Conservation (phyloP, 2,797 vertebrate species). For the Corythornis leucogaster region DNA sequence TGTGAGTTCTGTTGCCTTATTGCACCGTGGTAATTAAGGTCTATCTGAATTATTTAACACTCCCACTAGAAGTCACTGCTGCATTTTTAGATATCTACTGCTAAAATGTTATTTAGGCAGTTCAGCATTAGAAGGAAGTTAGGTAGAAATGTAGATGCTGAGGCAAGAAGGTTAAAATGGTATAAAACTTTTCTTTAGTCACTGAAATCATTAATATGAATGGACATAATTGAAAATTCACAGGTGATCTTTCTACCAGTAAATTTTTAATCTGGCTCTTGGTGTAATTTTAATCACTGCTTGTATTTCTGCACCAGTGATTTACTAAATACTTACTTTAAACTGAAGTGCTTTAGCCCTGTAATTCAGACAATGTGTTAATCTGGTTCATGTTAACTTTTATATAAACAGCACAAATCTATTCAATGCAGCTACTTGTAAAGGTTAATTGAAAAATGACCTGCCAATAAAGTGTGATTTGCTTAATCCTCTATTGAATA, state of each 20-base stretch:
- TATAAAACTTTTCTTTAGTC: neutral
- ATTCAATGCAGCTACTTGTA: neutral
- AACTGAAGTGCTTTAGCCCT: neutral
- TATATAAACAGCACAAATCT: neutral
- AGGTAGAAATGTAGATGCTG: no score
- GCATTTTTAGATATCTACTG: no score
- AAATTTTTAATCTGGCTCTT: neutral
- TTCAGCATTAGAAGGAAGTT: no score
- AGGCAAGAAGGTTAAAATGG: no score
- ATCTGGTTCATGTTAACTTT: neutral
- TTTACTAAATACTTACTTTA: neutral
- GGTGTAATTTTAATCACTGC: neutral
- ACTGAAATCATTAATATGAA: neutral
- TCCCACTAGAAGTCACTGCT: no score
- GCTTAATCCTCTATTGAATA: neutral
- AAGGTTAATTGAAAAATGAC: neutral
- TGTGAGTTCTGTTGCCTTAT: no score
- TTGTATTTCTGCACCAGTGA: neutral
- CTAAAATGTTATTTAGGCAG: no score
- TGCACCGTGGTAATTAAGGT: no score
- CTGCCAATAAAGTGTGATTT: slow-evolving; percentile 19
- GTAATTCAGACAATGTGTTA: neutral
- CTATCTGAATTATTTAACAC: no score
- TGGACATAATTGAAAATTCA: neutral
- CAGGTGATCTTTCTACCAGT: neutral